Percentiles rank a stretch among this genome's conserved stretches.
Evolutionary conservation across 2,113 vertebrate genomes (phyloP).

Genomic region (Heliornis fulica): DNA sequence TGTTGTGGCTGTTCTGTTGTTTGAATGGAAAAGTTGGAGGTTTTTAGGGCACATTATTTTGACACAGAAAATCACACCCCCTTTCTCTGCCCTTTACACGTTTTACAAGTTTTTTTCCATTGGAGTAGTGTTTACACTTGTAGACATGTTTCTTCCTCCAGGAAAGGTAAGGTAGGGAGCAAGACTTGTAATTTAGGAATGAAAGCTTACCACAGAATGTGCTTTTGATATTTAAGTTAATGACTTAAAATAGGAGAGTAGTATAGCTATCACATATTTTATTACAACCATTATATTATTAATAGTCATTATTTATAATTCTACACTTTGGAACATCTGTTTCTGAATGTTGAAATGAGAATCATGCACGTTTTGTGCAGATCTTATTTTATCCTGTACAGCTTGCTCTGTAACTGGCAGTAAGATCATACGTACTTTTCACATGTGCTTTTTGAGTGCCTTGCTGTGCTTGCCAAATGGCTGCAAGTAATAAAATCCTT

Average conservation of each 20-base stretch:
- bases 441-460: background rate
- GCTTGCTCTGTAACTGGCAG: background rate
- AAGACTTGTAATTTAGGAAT: background rate
- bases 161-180: background rate
- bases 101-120: background rate
- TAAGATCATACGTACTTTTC: background rate
- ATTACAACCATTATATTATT: slow-evolving; percentile 17
- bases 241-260: background rate
- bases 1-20: background rate
- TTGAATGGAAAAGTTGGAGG: background rate
- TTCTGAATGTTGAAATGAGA: background rate
- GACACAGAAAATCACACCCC: background rate
- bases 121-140: background rate
- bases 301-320: slow-evolving; percentile 9
- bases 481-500: background rate
- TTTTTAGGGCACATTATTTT: accelerated
- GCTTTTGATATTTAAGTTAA: background rate
- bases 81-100: background rate
- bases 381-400: background rate
- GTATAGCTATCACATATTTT: background rate
- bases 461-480: background rate
- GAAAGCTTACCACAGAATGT: background rate
- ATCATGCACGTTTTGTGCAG: background rate
- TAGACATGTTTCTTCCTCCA: background rate
- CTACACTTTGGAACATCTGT: background rate